These are phyloP conservation scores for Pristionchus pacificus DNA, from an alignment of 1,140 invertebrate species.

Conservation along the genomic window DNA sequence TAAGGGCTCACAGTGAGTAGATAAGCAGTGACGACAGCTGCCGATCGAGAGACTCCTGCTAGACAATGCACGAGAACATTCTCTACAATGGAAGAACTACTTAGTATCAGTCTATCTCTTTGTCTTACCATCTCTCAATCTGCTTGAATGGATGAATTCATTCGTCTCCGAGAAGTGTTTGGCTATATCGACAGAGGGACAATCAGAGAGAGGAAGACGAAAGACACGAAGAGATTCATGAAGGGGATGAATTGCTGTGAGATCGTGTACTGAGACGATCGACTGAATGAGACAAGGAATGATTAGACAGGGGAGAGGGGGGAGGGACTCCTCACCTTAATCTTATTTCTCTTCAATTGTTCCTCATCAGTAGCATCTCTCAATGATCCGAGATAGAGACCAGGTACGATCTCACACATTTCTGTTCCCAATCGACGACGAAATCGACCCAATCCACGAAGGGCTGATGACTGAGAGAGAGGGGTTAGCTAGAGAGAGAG, in stretches of 20 bases:
- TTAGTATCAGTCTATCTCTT: background rate
- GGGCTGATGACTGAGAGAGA: background rate
- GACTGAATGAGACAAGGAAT: too few relatives aligned
- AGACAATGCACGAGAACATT: slow-evolving; percentile 85
- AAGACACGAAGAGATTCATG: background rate
- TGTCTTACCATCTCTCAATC: background rate
- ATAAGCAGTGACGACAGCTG: slow-evolving; percentile 92
- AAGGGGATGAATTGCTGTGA: background rate
- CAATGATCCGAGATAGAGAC: slow-evolving; percentile 8
- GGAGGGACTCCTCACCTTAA: slow-evolving; percentile 14
- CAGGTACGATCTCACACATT: slow-evolving; percentile 24
- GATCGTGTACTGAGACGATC: background rate
- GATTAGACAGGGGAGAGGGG: too few relatives aligned
- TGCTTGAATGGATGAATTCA: background rate
- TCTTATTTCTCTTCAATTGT: slow-evolving; percentile 17
- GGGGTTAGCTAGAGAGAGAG: too few relatives aligned
- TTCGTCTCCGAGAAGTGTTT: background rate
- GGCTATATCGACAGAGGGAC: background rate
- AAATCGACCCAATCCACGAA: background rate
- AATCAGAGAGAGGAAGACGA: background rate
- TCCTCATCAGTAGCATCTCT: slow-evolving; percentile 3
- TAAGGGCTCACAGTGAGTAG: background rate
- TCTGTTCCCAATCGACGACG: slow-evolving; percentile 2
- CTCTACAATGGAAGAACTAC: slow-evolving; percentile 21
- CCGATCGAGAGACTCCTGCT: slow-evolving; percentile 92